Percentiles rank a stretch among this genome's conserved stretches.
Conservation (phyloP, 2,113 vertebrate genomes). For the Poicephalus gulielmi region DNA sequence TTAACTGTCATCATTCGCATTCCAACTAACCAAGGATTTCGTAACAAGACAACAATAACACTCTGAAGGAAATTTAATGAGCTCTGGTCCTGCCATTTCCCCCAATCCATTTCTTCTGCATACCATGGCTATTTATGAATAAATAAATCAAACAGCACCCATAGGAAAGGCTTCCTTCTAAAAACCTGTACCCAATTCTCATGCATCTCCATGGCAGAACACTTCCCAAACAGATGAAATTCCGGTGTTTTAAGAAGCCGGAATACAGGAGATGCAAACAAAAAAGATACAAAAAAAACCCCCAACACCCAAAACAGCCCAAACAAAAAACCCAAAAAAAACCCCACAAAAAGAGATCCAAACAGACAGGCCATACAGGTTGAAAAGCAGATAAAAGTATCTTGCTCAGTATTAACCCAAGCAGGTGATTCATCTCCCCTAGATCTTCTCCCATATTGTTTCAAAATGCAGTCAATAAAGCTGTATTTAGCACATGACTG, state of each 20-base stretch:
- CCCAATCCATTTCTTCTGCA: not conserved
- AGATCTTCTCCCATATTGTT: not conserved
- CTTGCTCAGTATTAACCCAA: not conserved
- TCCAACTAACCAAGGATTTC: not conserved
- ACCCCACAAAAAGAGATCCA: not conserved
- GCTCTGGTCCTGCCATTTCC: not conserved
- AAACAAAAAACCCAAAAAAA: no score
- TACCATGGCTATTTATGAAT: not conserved
- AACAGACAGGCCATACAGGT: not conserved
- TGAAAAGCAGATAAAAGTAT: not conserved
- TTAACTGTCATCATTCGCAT: not conserved
- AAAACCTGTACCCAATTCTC: not conserved
- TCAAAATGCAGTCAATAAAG: not conserved
- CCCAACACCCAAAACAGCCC: no score
- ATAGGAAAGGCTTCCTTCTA: not conserved
- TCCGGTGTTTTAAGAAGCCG: not conserved
- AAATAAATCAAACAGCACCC: not conserved
- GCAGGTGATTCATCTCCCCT: not conserved
- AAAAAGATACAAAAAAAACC: not conserved
- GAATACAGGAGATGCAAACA: not conserved
- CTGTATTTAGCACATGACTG: not conserved
- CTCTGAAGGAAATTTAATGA: conserved; percentile 10
- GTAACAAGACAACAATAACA: not conserved
- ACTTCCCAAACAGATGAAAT: not conserved
- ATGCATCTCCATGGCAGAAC: not conserved